Conservation (phyloP, 2,113 vertebrate species). For the Oncorhynchus tshawytscha region DNA sequence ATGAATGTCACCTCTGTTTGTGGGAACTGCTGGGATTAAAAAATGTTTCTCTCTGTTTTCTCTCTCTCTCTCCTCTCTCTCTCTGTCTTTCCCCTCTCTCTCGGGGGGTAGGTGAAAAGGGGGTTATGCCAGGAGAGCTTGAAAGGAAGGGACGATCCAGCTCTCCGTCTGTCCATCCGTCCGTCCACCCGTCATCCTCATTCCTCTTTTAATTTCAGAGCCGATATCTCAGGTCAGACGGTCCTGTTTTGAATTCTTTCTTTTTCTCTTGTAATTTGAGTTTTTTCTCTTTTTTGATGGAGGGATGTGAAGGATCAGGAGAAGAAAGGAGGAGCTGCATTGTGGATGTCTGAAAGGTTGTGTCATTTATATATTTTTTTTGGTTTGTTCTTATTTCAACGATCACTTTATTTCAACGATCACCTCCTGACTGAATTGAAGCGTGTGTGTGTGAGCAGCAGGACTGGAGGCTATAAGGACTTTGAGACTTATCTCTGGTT, state of each 20-base stretch:
- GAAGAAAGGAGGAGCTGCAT: conserved; percentile 15
- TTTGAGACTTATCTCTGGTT: neutral
- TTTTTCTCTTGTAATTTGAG: neutral
- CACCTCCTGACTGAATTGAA: neutral
- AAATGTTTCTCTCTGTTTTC: conserved; percentile 28
- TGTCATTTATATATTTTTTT: conserved; percentile 9
- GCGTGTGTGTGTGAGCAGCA: neutral
- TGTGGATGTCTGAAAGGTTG: conserved; percentile 6
- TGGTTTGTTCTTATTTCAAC: conserved; percentile 20
- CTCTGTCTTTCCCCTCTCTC: conserved; percentile 6
- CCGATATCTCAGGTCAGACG: conserved; percentile 59
- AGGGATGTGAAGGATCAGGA: conserved; percentile 36
- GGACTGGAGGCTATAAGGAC: conserved; percentile 29
- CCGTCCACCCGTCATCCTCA: conserved; percentile 25
- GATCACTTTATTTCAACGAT: neutral
- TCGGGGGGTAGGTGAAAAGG: conserved; percentile 53
- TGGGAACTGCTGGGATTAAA: conserved; percentile 48
- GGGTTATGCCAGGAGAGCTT: conserved; percentile 58
- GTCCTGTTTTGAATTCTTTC: conserved; percentile 33
- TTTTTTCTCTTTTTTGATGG: conserved; percentile 12
- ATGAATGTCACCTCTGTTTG: conserved; percentile 77
- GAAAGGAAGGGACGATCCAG: conserved; percentile 44
- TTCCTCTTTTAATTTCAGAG: conserved; percentile 37
- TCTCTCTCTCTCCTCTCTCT: neutral
- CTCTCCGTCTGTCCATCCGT: conserved; percentile 21